Base-by-base conservation (phyloP, 2,888 invertebrate species). In the Sympetrum striolatum region DNA sequence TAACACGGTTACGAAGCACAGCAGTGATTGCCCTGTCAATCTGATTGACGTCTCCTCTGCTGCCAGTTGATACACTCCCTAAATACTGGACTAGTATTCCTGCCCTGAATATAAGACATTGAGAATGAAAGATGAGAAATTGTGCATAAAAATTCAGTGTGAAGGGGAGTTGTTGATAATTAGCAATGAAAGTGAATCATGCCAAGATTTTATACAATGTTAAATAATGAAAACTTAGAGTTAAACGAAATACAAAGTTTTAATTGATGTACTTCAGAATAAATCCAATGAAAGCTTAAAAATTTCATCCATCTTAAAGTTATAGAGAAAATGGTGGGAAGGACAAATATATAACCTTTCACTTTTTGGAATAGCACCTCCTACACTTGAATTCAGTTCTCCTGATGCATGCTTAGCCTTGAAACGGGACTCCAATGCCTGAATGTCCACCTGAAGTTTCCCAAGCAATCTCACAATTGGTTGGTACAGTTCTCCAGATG, bases 31-130 rank as follows among this genome's bases (percentile, higher is more conserved):
- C 95, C 91, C 93, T 94, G 91, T 95, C 94, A 39, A 95, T 95
- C 92, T 95, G 94, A 92, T 94, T 94, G 5, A 95, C 94, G 92
- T 95, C 95, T 8, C 95, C 95, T 79, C 93, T 92, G 31, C 92
- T 92, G 25, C 95, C 95, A 73, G 95, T 94, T 44, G 93, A 93
- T 5, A 95, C 93, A 80, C 93, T 93, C 5, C 95, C 95, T 90
- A 95, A 93, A 92, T 94, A 95, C 60, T 93, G 93, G 12, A 95
- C 93, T 60, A 93, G 92, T 92, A 94, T 95, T 73, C 95, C 95
- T 90, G 93, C 86, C 86, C 92, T 92, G 82, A 73, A 73, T 31
- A 31, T 73, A 14, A 73, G 31, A 22, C 12, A 73, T 25, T 73
- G 31, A 3, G 31, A 31, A 31, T 1, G 31, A 8, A 73, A 31